These are phyloP conservation scores for Mycalesis mineus DNA, from an alignment of 2,888 invertebrate species.

Conservation along the genomic window DNA sequence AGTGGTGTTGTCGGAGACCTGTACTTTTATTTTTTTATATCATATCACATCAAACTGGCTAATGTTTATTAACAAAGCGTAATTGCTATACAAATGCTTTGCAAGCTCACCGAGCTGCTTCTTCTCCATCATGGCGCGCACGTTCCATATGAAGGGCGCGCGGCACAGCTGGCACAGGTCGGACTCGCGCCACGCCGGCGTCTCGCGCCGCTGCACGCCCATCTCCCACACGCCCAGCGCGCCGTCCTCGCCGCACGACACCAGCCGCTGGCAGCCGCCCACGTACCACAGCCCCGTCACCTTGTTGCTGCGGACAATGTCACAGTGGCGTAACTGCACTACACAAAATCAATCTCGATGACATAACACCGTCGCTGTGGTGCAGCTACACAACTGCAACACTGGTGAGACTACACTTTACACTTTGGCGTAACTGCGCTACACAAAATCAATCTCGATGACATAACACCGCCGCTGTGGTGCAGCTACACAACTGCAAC, in stretches of 20 bases:
- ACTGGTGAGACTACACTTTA: too few relatives aligned
- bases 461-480: too few relatives aligned
- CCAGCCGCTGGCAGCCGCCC: conserved; percentile 85
- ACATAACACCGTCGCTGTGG: too few relatives aligned
- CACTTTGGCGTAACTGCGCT: too few relatives aligned
- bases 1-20: conserved; percentile 94
- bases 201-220: conserved; percentile 91
- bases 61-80: too few relatives aligned
- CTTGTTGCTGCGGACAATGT: conserved; percentile 71
- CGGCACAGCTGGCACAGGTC: conserved; percentile 96
- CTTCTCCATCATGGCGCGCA: conserved; percentile 98
- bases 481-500: too few relatives aligned
- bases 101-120: conserved; percentile 81
- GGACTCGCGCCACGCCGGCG: conserved; percentile 96
- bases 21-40: too few relatives aligned
- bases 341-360: too few relatives aligned
- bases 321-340: neutral
- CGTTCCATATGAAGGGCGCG: conserved; percentile 99
- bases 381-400: too few relatives aligned
- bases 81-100: too few relatives aligned
- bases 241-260: conserved; percentile 95
- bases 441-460: too few relatives aligned
- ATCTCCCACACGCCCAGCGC: conserved; percentile 97
- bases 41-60: too few relatives aligned
- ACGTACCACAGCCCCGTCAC: conserved; percentile 94